phyloP scores from a whole-genome alignment of 1,140 invertebrate species.

The Asbolus verrucosus region DNA sequence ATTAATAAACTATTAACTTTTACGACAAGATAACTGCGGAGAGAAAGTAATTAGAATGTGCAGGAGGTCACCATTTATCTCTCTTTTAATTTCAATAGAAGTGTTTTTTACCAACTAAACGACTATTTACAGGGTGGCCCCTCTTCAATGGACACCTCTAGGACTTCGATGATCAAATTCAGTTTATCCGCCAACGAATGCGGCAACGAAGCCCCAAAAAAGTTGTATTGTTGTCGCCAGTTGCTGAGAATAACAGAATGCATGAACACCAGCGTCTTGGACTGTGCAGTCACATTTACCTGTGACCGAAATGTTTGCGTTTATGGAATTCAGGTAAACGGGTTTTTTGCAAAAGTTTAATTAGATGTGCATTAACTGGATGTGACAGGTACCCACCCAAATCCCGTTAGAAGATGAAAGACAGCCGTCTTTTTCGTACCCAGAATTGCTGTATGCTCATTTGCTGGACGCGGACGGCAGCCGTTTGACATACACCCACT shows the following conservation, averaged over 20 bases:
- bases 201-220: slow-evolving; percentile 61
- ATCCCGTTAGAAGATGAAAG: slow-evolving; percentile 66
- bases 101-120: too few species aligned
- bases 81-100: too few species aligned
- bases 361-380: slow-evolving; percentile 6
- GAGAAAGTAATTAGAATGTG: too few species aligned
- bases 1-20: too few species aligned
- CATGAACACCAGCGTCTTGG: slow-evolving; percentile 77
- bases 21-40: too few species aligned
- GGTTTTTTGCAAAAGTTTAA: slow-evolving; percentile 19
- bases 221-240: slow-evolving; percentile 75
- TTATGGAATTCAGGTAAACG: slow-evolving; percentile 73
- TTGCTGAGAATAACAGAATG: slow-evolving; percentile 74
- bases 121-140: slow-evolving; percentile 52
- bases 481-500: slow-evolving; percentile 83
- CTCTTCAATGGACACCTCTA: slow-evolving; percentile 62
- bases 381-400: slow-evolving; percentile 71
- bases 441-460: slow-evolving; percentile 83
- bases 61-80: too few species aligned
- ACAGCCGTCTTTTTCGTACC: slow-evolving; percentile 68
- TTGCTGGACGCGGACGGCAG: slow-evolving; percentile 80
- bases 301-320: slow-evolving; percentile 84
- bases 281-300: slow-evolving; percentile 80
- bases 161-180: slow-evolving; percentile 60
- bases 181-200: slow-evolving; percentile 49